Base-by-base conservation (phyloP, 2,888 invertebrate species). In the Metallyticus violacea region DNA sequence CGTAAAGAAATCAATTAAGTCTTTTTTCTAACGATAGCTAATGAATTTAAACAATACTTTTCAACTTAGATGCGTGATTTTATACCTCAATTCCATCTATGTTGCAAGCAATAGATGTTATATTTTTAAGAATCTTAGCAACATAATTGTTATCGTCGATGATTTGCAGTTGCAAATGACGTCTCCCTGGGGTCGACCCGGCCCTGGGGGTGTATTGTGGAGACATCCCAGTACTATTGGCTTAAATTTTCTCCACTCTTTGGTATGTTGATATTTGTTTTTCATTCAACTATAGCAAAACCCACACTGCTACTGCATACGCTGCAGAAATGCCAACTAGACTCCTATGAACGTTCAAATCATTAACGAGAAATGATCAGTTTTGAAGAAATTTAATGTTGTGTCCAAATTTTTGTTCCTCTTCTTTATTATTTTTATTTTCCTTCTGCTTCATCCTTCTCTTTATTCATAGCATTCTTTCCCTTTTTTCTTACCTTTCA, bases 121-220 rank as follows among this genome's bases (percentile, higher is more conserved):
- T 62, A 62, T 62, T 62, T 62, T 9, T 62, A 62, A 62, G 40
- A 4, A 15, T 15, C 40, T n/a, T n/a, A 62, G 15, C 15, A 9
- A 2, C 15, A 62, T 62, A 62, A 62, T 3, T 62, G 15, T 62
- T 62, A n/a, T 62, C 15, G 40, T 62, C 40, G 40, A 77, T 83
- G 77, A 77, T 28, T 88, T 90, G 89, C 90, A 90, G 90, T 89
- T 90, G 87, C 81, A 86, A 40, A 85, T 88, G 87, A 86, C 85
- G 84, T 92, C 92, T 82, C 95, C 95, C 29, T 95, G 95, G 95
- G 95, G 95, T 87, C 94, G 93, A 89, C 94, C 94, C 26, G 95
- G 95, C 88, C 95, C 95, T 81, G 96, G 96, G 85, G 96, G 96
- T 88, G 93, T 93, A 85, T 93, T 94, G 89, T 96, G 96, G 96